Evolutionary conservation across 2,113 vertebrate species (phyloP).

Genomic region (Hydropotes inermis): DNA sequence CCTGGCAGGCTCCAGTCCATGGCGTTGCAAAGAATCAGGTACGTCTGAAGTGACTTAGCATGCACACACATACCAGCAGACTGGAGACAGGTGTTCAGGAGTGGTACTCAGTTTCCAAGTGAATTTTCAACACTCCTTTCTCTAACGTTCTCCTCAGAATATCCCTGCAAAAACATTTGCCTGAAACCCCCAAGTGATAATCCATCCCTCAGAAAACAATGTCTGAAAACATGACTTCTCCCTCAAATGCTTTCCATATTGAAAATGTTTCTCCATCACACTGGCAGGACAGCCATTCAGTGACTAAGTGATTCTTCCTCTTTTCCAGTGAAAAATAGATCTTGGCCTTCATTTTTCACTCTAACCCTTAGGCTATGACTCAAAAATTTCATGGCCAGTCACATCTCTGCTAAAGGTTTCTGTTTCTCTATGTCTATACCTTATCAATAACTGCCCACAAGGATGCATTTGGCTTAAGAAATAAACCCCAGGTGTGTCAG

Average conservation of each 20-base stretch:
- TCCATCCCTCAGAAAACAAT: background rate
- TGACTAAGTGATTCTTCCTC: background rate
- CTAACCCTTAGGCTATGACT: background rate
- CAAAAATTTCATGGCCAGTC: background rate
- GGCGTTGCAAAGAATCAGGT: background rate
- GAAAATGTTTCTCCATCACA: background rate
- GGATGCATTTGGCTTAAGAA: background rate
- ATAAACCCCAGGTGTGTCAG: background rate
- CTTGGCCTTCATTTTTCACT: slow-evolving; percentile 21
- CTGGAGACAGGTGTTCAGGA: fast-evolving
- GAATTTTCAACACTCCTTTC: background rate
- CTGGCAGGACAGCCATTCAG: background rate
- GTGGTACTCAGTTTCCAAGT: background rate
- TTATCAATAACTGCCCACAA: slow-evolving; percentile 21
- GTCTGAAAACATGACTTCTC: background rate
- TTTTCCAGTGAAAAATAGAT: slow-evolving; percentile 22
- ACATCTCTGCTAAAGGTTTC: background rate
- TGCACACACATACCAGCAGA: background rate
- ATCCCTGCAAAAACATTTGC: background rate
- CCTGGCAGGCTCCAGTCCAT: background rate
- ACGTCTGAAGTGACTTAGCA: background rate
- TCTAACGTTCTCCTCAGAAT: background rate
- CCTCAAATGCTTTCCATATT: background rate
- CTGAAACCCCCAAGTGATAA: background rate
- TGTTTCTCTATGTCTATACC: background rate